Percentiles rank a stretch among this genome's conserved stretches.
Conservation (phyloP, 1,140 invertebrate species). For the Galleria mellonella region DNA sequence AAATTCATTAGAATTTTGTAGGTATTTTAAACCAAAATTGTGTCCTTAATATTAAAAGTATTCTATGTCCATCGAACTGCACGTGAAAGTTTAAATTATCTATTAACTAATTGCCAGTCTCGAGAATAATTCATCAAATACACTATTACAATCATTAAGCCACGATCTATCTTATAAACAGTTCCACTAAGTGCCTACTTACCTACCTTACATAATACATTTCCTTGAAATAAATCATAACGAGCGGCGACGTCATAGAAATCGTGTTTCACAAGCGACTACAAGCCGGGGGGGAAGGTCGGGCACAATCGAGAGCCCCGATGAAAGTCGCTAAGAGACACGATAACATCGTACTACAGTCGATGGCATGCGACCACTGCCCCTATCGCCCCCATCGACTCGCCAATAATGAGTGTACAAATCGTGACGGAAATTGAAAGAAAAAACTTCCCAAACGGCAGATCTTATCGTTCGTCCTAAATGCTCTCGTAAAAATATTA, state of each 20-base stretch:
- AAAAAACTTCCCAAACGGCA: constrained; percentile 68
- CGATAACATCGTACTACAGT: constrained; percentile 54
- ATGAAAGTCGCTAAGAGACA: constrained; percentile 67
- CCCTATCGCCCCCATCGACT: constrained; percentile 70
- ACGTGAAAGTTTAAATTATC: too few species aligned
- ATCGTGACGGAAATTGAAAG: constrained; percentile 73
- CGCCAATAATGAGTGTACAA: constrained; percentile 69
- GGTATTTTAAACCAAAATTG: too few species aligned
- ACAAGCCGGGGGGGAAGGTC: constrained; percentile 37
- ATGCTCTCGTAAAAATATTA: constrained; percentile 74
- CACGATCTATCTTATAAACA: constrained; percentile 27
- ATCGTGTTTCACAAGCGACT: constrained; percentile 52
- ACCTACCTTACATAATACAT: constrained; percentile 28
- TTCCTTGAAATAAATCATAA: constrained; percentile 54
- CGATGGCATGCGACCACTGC: constrained; percentile 63
- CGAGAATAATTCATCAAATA: constrained; percentile 12
- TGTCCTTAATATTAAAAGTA: too few species aligned
- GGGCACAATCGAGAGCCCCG: constrained; percentile 53
- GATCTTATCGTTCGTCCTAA: constrained; percentile 67
- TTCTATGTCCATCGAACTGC: too few species aligned
- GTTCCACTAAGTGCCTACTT: constrained; percentile 11
- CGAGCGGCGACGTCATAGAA: constrained; percentile 47
- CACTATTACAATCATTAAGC: constrained; percentile 13
- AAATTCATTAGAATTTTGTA: too few species aligned
- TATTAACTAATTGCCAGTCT: too few species aligned